Evolutionary conservation across 2,113 vertebrate genomes (phyloP).

Genomic region (Leucoraja erinaceus): DNA sequence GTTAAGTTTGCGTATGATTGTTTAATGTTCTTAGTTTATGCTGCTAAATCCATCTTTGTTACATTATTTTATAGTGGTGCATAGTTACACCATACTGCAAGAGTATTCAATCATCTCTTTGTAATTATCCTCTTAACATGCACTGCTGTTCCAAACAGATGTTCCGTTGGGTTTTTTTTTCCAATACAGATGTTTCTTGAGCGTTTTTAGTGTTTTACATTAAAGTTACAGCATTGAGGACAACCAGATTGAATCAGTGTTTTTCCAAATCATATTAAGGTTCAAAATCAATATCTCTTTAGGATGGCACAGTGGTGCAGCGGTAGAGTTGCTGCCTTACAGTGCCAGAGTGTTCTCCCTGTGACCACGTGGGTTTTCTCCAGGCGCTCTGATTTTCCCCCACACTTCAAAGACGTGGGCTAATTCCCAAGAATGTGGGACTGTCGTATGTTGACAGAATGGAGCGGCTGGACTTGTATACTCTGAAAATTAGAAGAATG

Average conservation of each 20-base stretch:
- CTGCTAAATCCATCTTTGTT: too few species aligned
- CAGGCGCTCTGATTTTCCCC: too few species aligned
- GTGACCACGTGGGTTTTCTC: too few species aligned
- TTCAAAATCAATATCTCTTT: too few species aligned
- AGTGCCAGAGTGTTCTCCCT: too few species aligned
- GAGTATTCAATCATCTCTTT: conserved; percentile 7
- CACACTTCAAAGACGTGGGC: too few species aligned
- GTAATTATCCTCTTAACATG: conserved; percentile 12
- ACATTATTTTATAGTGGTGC: background rate
- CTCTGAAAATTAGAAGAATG: too few species aligned
- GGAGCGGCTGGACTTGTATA: too few species aligned
- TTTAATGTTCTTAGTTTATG: background rate
- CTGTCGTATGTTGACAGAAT: too few species aligned
- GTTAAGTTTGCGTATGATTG: background rate
- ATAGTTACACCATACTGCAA: background rate
- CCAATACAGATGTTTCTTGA: conserved; percentile 17
- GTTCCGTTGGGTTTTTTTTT: background rate
- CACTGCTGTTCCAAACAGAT: conserved; percentile 10
- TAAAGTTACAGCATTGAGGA: background rate
- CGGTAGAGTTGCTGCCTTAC: too few species aligned
- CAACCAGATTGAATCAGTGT: background rate
- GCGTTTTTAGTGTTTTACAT: background rate
- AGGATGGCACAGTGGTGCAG: too few species aligned
- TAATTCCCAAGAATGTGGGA: too few species aligned
- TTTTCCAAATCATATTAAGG: background rate